Evolutionary conservation across 2,113 vertebrate species (phyloP).

Genomic region (Orientallactaga bullata): DNA sequence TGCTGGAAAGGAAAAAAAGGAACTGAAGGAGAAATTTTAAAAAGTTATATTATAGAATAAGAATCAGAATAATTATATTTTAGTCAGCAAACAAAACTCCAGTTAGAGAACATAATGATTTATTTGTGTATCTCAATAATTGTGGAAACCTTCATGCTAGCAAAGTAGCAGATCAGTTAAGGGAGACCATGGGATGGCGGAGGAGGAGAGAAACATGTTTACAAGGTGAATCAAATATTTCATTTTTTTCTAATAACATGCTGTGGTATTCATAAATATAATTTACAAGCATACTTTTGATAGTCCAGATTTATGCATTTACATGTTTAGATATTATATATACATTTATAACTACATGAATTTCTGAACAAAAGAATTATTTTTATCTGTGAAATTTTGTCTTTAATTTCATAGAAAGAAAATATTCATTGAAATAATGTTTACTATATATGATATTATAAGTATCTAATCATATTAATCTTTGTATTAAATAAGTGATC

Average conservation of each 20-base stretch:
- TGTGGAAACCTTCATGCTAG: conserved; percentile 21
- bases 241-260: conserved; percentile 19
- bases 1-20: not conserved
- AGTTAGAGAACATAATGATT: conserved; percentile 20
- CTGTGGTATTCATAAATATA: not conserved
- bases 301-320: conserved; percentile 47
- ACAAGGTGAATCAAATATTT: conserved; percentile 41
- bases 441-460: not conserved
- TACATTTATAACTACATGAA: conserved; percentile 36
- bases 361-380: conserved; percentile 37
- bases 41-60: not conserved
- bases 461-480: conserved; percentile 53
- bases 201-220: not conserved
- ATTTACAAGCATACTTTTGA: conserved; percentile 48
- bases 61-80: conserved; percentile 23
- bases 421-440: conserved; percentile 43
- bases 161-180: conserved; percentile 7
- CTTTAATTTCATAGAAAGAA: conserved; percentile 54
- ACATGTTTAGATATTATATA: conserved; percentile 56
- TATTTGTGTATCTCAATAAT: conserved; percentile 30
- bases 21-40: not conserved
- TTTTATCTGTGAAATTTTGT: conserved; percentile 65
- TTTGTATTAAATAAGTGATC: conserved; percentile 47
- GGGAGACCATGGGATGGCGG: not conserved
- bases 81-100: not conserved